Evolutionary conservation across 23 tunicate genomes (phyloP).

Genomic region (Botrylloides violaceus): DNA sequence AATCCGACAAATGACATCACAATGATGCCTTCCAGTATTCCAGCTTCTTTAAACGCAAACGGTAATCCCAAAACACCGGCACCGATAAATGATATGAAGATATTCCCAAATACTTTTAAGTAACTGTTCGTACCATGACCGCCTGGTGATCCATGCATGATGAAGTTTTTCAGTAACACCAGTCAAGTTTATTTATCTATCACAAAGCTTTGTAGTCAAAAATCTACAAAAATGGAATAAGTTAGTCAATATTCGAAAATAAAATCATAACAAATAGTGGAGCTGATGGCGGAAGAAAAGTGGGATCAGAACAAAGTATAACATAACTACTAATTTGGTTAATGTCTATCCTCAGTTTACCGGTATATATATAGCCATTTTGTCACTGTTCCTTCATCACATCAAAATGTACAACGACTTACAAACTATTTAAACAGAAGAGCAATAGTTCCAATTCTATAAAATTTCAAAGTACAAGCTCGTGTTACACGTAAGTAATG

Average conservation of each 20-base stretch:
- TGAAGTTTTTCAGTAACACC: not conserved
- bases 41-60: slow-evolving; percentile 98
- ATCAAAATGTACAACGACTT: too few species aligned
- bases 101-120: slow-evolving; percentile 90
- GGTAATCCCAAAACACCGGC: slow-evolving; percentile 97
- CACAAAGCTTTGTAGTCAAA: not conserved
- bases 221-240: not conserved
- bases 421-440: too few species aligned
- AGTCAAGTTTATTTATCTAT: not conserved
- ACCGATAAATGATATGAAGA: slow-evolving; percentile 96
- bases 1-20: slow-evolving; percentile 83
- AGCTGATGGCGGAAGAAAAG: too few species aligned
- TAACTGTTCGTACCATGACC: slow-evolving; percentile 72
- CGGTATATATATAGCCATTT: too few species aligned
- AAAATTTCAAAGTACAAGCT: too few species aligned
- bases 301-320: too few species aligned
- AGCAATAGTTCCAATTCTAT: too few species aligned
- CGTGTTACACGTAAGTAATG: too few species aligned
- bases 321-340: too few species aligned
- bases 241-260: not conserved
- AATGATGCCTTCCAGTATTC: slow-evolving; percentile 86
- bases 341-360: too few species aligned
- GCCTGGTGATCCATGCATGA: slow-evolving; percentile 60
- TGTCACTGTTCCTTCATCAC: too few species aligned
- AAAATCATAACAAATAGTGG: too few species aligned